These are phyloP conservation scores for Adineta ricciae DNA, from an alignment of 2,888 invertebrate genomes.

Conservation along the genomic window DNA sequence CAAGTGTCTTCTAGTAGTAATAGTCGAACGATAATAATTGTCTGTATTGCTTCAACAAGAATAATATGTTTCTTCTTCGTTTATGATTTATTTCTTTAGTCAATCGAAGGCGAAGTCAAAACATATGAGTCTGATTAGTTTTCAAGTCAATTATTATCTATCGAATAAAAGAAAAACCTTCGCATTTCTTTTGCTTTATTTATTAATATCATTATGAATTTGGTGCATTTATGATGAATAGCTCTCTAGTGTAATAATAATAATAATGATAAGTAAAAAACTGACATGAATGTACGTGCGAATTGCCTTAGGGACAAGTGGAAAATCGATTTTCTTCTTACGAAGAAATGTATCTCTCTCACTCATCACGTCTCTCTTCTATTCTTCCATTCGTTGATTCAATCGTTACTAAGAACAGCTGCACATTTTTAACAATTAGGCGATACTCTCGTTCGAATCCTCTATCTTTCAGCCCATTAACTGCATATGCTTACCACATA, in stretches of 20 bases:
- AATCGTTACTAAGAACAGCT: not conserved
- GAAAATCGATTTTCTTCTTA: not conserved
- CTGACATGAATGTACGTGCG: not conserved
- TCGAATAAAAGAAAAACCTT: not conserved
- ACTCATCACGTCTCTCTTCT: not conserved
- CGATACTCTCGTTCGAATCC: not conserved
- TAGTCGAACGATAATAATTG: not conserved
- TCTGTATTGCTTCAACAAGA: not conserved
- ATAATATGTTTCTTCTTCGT: not conserved
- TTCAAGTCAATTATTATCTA: not conserved
- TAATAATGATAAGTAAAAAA: not conserved
- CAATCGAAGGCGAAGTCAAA: not conserved
- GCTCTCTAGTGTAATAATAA: not conserved
- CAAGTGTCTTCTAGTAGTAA: not conserved
- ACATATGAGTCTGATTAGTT: not conserved
- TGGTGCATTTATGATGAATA: not conserved
- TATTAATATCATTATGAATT: not conserved
- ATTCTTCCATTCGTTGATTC: not conserved
- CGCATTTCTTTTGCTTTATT: not conserved
- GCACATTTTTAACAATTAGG: not conserved
- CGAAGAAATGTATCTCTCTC: not conserved
- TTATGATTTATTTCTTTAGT: not conserved
- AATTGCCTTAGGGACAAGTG: not conserved
- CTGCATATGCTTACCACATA: not conserved
- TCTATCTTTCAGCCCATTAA: slow-evolving; percentile 7